phyloP scores from a whole-genome alignment of 2,888 invertebrate species.

The Ectropis crepuscularia region DNA sequence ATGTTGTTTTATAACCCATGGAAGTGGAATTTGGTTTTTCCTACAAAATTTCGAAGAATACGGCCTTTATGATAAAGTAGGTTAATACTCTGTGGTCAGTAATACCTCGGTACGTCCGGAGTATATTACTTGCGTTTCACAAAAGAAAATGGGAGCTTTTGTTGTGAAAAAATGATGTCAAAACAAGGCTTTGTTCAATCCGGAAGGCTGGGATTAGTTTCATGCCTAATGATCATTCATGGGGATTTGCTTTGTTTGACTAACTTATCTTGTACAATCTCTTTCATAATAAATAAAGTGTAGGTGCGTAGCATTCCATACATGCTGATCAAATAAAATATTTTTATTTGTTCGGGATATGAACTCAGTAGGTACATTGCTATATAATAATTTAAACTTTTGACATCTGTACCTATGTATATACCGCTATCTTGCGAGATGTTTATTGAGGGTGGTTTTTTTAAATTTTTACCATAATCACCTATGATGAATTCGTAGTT shows the following conservation, averaged over 20 bases:
- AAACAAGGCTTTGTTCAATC: slow-evolving; percentile 68
- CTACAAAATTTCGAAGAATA: slow-evolving; percentile 49
- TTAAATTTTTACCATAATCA: no score
- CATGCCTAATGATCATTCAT: slow-evolving; percentile 21
- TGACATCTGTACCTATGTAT: no score
- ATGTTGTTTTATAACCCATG: neutral
- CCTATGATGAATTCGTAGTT: no score
- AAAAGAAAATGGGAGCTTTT: slow-evolving; percentile 48
- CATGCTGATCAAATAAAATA: no score
- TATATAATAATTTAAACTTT: no score
- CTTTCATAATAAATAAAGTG: slow-evolving; percentile 5
- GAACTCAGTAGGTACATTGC: no score
- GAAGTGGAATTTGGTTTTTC: neutral
- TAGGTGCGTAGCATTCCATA: neutral
- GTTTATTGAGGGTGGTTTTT: no score
- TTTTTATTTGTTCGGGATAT: no score
- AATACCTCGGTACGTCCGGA: slow-evolving; percentile 68
- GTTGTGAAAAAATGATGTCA: slow-evolving; percentile 57
- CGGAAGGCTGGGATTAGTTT: slow-evolving; percentile 63
- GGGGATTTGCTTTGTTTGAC: slow-evolving; percentile 17
- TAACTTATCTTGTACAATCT: slow-evolving; percentile 27
- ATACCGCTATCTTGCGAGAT: no score
- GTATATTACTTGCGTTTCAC: slow-evolving; percentile 72
- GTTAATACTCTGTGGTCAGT: slow-evolving; percentile 44
- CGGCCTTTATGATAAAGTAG: slow-evolving; percentile 45